Conservation (phyloP, 2,113 vertebrate species). For the Laticauda laticaudata region DNA sequence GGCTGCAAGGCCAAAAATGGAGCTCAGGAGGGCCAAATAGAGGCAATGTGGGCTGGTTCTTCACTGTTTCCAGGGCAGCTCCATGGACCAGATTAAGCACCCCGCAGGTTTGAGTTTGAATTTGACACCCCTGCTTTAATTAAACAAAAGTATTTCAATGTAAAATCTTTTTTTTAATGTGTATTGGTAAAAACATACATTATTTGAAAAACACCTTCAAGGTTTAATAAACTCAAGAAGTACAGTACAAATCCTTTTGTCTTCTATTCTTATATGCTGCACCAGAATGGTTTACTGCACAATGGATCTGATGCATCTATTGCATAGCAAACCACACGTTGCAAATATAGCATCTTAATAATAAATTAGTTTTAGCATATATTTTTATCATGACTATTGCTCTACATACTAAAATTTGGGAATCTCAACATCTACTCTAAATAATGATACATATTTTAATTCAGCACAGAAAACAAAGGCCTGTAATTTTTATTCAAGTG, state of each 20-base stretch:
- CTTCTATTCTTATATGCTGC: slow-evolving; percentile 51
- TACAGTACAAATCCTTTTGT: slow-evolving; percentile 51
- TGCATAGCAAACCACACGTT: slow-evolving; percentile 53
- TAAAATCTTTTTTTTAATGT: slow-evolving; percentile 50
- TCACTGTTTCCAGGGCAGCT: no score
- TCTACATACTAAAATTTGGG: slow-evolving; percentile 46
- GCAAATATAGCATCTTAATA: slow-evolving; percentile 49
- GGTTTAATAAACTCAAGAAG: slow-evolving; percentile 61
- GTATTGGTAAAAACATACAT: slow-evolving; percentile 28
- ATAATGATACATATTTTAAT: slow-evolving; percentile 57
- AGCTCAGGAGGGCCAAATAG: no score
- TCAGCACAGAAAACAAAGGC: slow-evolving; percentile 56
- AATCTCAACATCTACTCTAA: slow-evolving; percentile 57
- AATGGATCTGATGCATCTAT: slow-evolving; percentile 50
- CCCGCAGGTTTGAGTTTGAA: no score
- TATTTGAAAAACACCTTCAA: slow-evolving; percentile 52
- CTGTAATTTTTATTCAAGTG: slow-evolving; percentile 61
- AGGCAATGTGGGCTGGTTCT: no score
- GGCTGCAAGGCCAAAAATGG: no score
- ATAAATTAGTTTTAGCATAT: slow-evolving; percentile 39
- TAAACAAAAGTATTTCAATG: slow-evolving; percentile 62
- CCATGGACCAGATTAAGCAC: no score
- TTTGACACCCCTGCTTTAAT: neutral
- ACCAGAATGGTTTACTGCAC: slow-evolving; percentile 53
- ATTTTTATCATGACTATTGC: slow-evolving; percentile 48